phyloP scores from a whole-genome alignment of 2,113 vertebrate genomes.

The Eptesicus fuscus region DNA sequence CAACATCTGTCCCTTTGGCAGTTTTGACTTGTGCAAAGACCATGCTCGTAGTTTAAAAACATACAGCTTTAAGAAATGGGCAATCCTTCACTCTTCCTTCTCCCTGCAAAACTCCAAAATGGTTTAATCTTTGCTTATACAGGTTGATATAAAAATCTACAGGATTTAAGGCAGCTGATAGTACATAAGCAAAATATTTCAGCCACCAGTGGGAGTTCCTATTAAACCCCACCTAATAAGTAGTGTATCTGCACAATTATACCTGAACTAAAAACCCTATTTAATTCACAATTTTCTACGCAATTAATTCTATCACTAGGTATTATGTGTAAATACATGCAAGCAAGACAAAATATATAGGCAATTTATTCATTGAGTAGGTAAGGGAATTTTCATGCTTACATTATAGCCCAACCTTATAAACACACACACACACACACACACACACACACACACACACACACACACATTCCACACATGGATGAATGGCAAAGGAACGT shows the following conservation, averaged over 20 bases:
- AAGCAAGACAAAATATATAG: neutral
- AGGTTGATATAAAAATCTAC: neutral
- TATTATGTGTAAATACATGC: neutral
- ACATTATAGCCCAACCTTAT: neutral
- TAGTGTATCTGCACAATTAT: slow-evolving; percentile 30
- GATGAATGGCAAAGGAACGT: neutral
- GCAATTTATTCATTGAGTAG: neutral
- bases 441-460: neutral
- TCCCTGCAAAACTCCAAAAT: neutral
- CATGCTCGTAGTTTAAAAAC: slow-evolving; percentile 39
- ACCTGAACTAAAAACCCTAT: slow-evolving; percentile 10
- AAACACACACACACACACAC: neutral
- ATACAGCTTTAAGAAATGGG: neutral
- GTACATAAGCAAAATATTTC: slow-evolving; percentile 7
- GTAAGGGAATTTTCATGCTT: neutral
- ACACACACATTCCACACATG: neutral
- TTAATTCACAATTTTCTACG: neutral
- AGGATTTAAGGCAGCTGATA: neutral
- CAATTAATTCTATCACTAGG: neutral
- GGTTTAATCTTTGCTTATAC: neutral
- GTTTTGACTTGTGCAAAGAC: slow-evolving; percentile 70
- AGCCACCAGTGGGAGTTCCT: slow-evolving; percentile 63
- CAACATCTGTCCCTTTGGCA: slow-evolving; percentile 84
- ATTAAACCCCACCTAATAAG: slow-evolving; percentile 58
- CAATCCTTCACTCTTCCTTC: neutral